Percentiles rank a stretch among this genome's conserved stretches.
phyloP scores from a whole-genome alignment of 2,888 invertebrate species.

The Drosophila kokeensis region DNA sequence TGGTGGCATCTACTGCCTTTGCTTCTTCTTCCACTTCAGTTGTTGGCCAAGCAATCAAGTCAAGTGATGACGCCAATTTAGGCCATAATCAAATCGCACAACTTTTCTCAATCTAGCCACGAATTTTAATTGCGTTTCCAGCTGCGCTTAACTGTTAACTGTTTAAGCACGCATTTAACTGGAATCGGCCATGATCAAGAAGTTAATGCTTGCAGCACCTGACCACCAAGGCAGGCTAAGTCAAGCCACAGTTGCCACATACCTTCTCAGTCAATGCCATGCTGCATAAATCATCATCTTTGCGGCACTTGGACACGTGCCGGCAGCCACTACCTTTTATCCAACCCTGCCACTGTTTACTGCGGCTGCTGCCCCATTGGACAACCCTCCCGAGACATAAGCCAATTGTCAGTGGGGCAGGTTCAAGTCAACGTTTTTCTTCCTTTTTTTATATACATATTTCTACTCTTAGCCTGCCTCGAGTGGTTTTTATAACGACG shows the following conservation, averaged over 20 bases:
- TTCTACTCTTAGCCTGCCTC: conserved; percentile 18
- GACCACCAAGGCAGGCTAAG: conserved; percentile 19
- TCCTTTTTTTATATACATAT: neutral
- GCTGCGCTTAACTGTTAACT: conserved; percentile 8
- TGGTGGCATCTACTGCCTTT: neutral
- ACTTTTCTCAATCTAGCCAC: neutral
- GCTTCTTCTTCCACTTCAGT: neutral
- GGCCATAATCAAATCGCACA: conserved; percentile 13
- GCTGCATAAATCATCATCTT: conserved; percentile 75
- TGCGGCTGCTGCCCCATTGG: conserved; percentile 2
- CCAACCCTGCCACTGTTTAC: neutral
- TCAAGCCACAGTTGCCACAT: conserved; percentile 52
- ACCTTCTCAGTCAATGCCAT: conserved; percentile 73
- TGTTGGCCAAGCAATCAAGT: conserved; percentile 43
- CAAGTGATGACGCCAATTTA: conserved; percentile 49
- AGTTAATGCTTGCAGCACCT: conserved; percentile 19
- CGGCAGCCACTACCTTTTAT: conserved; percentile 62
- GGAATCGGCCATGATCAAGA: conserved; percentile 4
- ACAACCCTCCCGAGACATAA: conserved; percentile 52
- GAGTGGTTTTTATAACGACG: conserved; percentile 59
- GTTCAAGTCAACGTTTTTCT: conserved; percentile 64
- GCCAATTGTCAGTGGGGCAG: conserved; percentile 80
- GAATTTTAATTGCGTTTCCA: conserved; percentile 4
- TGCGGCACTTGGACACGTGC: conserved; percentile 77
- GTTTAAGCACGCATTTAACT: conserved; percentile 23